These are phyloP conservation scores for Tetrax tetrax DNA, from an alignment of 2,113 vertebrate genomes.

Conservation along the genomic window DNA sequence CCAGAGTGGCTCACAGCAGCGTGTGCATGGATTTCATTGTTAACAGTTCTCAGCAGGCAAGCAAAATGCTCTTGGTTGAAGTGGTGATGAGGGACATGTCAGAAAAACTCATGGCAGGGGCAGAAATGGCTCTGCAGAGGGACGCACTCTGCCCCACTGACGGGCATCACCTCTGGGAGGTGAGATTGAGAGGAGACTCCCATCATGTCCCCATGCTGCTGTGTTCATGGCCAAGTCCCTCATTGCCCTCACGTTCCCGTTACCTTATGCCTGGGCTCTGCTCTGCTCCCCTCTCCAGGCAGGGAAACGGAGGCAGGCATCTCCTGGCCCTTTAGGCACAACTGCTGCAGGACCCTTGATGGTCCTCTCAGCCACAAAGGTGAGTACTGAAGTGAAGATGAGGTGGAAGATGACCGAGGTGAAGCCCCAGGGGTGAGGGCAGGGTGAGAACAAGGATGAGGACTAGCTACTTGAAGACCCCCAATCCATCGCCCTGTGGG, in stretches of 20 bases:
- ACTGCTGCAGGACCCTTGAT: not conserved
- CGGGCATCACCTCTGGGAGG: not conserved
- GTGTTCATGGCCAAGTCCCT: not conserved
- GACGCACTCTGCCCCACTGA: not conserved
- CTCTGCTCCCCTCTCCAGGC: not conserved
- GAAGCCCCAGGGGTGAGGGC: not conserved
- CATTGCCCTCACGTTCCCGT: accelerated
- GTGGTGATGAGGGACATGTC: not conserved
- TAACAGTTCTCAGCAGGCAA: not conserved
- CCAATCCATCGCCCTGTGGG: not conserved
- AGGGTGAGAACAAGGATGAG: not conserved
- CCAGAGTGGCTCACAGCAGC: not conserved
- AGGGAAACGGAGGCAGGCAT: not conserved
- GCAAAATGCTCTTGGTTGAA: not conserved
- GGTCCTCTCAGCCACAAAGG: not conserved
- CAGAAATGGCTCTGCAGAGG: not conserved
- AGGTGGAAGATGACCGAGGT: not conserved
- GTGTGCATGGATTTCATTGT: not conserved
- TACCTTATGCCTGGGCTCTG: not conserved
- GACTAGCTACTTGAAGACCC: not conserved
- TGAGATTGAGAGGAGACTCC: not conserved
- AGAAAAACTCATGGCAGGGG: not conserved
- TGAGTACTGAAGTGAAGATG: not conserved
- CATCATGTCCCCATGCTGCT: not conserved
- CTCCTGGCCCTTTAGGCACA: not conserved